Evolutionary conservation across 2,797 vertebrate species (phyloP).

Genomic region (Streptopelia turtur): DNA sequence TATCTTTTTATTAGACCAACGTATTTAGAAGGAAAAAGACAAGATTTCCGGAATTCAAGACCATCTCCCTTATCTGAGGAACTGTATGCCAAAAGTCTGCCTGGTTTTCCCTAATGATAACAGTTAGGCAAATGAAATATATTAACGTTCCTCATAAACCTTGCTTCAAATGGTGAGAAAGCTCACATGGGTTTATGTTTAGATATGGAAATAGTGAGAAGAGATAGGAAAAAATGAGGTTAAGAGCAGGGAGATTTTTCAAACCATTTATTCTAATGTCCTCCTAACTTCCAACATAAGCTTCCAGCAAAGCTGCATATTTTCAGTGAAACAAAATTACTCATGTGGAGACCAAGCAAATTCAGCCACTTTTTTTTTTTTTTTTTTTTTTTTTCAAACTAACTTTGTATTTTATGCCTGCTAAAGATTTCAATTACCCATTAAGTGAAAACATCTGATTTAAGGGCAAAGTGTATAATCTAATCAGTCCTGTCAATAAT

Average conservation of each 20-base stretch:
- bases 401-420: neutral
- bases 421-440: neutral
- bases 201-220: neutral
- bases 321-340: conserved; percentile 44
- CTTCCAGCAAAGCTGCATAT: conserved; percentile 29
- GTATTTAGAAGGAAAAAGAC: neutral
- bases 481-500: neutral
- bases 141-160: conserved; percentile 12
- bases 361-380: conserved; percentile 21
- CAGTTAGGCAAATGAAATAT: conserved; percentile 12
- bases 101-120: neutral
- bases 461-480: neutral
- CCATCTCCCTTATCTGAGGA: neutral
- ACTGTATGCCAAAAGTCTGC: neutral
- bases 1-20: neutral
- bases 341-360: conserved; percentile 35
- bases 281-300: conserved; percentile 14
- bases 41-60: neutral
- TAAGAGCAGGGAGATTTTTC: conserved; percentile 35
- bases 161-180: conserved; percentile 20
- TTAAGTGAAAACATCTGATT: neutral
- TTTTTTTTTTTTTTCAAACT: conserved; percentile 15
- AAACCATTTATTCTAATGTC: conserved; percentile 41
- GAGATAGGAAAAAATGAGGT: conserved; percentile 31
- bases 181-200: neutral